Conservation (phyloP, 2,888 invertebrate genomes). For the Standfussiana lucernea region DNA sequence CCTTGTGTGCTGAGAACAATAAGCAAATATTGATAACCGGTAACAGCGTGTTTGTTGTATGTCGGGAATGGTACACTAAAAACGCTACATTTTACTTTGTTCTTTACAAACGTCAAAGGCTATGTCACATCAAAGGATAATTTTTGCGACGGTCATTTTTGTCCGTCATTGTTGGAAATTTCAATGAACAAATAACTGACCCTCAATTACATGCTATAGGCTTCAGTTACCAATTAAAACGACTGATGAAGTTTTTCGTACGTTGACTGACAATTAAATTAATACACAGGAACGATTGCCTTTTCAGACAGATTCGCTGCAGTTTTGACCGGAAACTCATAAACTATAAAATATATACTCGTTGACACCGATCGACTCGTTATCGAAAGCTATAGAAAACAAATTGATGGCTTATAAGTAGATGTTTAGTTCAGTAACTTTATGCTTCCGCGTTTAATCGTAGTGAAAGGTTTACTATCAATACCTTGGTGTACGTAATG, state of each 20-base stretch:
- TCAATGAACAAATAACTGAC: not conserved
- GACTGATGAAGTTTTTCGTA: not conserved
- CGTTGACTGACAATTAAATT: not conserved
- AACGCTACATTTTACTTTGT: not conserved
- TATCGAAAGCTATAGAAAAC: not conserved
- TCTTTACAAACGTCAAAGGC: not conserved
- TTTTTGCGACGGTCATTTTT: not conserved
- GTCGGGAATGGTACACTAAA: not conserved
- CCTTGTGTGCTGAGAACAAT: not conserved
- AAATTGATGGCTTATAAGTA: not conserved
- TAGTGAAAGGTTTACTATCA: constrained; percentile 10
- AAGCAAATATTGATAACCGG: not conserved
- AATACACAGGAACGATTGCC: not conserved
- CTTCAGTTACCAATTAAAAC: not conserved
- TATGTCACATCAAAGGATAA: not conserved
- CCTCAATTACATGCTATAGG: not conserved
- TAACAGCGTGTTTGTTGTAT: not conserved
- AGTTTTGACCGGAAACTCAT: not conserved
- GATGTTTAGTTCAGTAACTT: not conserved
- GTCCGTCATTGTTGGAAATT: no score
- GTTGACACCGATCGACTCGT: not conserved
- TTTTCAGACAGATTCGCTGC: not conserved
- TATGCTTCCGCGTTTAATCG: not conserved
- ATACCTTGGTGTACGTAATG: not conserved
- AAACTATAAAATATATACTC: not conserved